Conservation (phyloP, 2,113 vertebrate genomes). For the Dipodomys ordii region DNA sequence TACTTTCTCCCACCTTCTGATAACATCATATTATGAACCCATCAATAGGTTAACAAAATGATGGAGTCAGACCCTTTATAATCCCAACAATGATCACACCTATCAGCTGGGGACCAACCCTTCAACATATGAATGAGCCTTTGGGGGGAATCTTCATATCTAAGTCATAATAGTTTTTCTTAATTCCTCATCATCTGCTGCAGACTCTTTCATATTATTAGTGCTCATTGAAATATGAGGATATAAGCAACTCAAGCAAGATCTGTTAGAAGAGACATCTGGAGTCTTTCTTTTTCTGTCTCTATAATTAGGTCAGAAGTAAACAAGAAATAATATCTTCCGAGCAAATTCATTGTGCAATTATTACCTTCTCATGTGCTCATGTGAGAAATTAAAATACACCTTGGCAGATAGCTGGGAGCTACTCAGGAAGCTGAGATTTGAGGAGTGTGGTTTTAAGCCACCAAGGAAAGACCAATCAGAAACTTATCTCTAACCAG, state of each 20-base stretch:
- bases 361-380: not conserved
- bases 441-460: too few species aligned
- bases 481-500: too few species aligned
- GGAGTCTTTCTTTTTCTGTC: not conserved
- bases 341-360: not conserved
- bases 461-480: too few species aligned
- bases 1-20: not conserved
- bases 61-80: not conserved
- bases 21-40: not conserved
- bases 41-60: not conserved
- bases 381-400: not conserved
- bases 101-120: not conserved
- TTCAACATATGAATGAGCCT: not conserved
- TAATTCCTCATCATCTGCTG: not conserved
- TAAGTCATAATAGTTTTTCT: not conserved
- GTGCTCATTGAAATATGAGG: not conserved
- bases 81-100: not conserved
- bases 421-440: too few species aligned
- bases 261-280: not conserved
- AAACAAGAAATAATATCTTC: constrained; percentile 6
- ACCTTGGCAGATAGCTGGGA: not conserved
- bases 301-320: not conserved
- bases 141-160: not conserved
- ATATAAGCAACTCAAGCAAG: not conserved
- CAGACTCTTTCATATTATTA: not conserved